Base-by-base conservation (phyloP, 2,797 vertebrate genomes). In the Syndactyla subalaris region DNA sequence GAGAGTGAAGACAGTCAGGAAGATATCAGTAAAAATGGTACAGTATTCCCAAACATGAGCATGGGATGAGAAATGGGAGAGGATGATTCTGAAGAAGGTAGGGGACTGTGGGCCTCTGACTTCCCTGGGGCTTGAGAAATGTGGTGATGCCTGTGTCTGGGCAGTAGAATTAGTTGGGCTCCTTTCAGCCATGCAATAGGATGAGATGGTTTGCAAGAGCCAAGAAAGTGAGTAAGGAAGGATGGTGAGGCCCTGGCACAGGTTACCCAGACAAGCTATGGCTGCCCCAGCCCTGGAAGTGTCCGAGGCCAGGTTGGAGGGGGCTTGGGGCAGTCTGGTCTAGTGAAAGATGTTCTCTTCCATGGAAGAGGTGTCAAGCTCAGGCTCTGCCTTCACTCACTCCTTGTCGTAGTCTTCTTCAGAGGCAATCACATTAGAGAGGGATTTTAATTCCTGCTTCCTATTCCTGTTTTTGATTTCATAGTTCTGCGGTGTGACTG, bases 21-120 rank as follows among this genome's bases (percentile, higher is more conserved):
- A 75, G 83, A 86, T 65, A 29, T n/a, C 9, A 4, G 58, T 38
- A 86, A 94, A 90, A 93, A 95, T 4, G 97, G 97, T 98, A 97
- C 26, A 12, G 61, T 49, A 52, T 59, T 89, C 36, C 59, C 49
- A 38, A 67, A 38, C 34, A 51, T 4, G 17, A 26, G 30, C 30
- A 24, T 20, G 67, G 63, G 19, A 46, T 61, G 52, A 24, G 61
- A 59, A 81, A 24, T 26, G 52, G 68, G 58, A 70, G 62, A 67
- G 54, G 15, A 27, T 32, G 29, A 8, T 45, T 73, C 59, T 62
- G 51, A 43, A 63, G 58, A 43, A 55, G n/a, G 23, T 21, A 3
- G 6, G 24, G 63, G 30, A 22, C 0, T 65, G 39, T 21, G 32
- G 22, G 14, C 19, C 13, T 49, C 49, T 29, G 38, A 3, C 54